These are phyloP conservation scores for Conistra vaccinii DNA, from an alignment of 2,888 invertebrate species.

Conservation along the genomic window DNA sequence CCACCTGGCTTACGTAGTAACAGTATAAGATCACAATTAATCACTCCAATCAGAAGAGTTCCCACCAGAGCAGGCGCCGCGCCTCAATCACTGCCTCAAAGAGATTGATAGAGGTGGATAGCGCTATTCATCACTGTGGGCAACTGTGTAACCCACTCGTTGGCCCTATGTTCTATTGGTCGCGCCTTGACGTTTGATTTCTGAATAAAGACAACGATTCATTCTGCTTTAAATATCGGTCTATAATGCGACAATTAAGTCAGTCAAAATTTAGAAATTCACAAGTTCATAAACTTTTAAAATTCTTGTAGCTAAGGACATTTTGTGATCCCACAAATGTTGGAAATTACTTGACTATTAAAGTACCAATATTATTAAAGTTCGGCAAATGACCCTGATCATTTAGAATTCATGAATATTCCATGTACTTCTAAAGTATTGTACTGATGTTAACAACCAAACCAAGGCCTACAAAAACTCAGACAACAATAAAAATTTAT, in stretches of 20 bases:
- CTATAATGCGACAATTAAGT: neutral
- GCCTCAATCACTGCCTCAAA: constrained; percentile 69
- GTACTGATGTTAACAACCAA: constrained; percentile 22
- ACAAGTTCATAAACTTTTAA: neutral
- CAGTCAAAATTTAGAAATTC: neutral
- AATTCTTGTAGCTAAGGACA: neutral
- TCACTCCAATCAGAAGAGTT: constrained; percentile 72
- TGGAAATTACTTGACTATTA: neutral
- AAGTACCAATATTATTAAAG: neutral
- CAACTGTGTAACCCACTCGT: constrained; percentile 57
- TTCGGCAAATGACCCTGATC: constrained; percentile 17
- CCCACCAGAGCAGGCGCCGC: constrained; percentile 73
- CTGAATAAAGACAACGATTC: neutral
- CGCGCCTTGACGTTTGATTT: constrained; percentile 27
- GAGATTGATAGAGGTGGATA: constrained; percentile 77
- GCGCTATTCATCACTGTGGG: constrained; percentile 70
- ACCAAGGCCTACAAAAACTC: constrained; percentile 19
- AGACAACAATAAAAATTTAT: constrained; percentile 22
- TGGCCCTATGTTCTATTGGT: constrained; percentile 32
- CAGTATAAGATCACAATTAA: constrained; percentile 69
- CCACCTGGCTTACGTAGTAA: constrained; percentile 63
- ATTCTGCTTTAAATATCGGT: neutral
- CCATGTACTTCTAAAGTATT: neutral
- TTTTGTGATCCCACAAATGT: neutral
- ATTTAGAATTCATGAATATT: constrained; percentile 35